Evolutionary conservation across 35 echinoderm and acorn worm genomes (phyloP).

Genomic region (Anneissia japonica): DNA sequence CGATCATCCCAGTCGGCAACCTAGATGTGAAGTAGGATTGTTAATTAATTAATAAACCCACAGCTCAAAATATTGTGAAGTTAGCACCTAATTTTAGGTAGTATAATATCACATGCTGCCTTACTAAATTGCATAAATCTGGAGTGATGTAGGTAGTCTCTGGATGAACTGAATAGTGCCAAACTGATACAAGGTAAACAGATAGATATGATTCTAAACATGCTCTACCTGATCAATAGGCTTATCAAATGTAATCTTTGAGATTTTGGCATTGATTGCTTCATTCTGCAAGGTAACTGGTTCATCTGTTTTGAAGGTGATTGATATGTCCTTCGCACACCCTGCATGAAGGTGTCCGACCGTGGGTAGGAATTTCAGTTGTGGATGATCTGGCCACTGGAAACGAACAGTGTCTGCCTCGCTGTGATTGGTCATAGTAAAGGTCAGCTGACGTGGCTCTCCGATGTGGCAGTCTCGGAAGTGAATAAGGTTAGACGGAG

Average conservation of each 20-base stretch:
- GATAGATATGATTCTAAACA: too few relatives aligned
- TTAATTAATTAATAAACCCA: not conserved
- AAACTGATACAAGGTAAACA: too few relatives aligned
- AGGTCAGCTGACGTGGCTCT: conserved; percentile 65
- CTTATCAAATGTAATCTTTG: conserved; percentile 85
- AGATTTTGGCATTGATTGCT: conserved; percentile 61
- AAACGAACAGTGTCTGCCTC: conserved; percentile 68
- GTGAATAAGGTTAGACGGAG: conserved; percentile 78
- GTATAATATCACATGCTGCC: not conserved
- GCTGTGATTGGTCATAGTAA: conserved; percentile 95
- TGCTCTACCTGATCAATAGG: conserved; percentile 69
- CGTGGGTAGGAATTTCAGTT: conserved; percentile 87
- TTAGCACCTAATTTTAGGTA: not conserved
- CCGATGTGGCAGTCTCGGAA: conserved; percentile 92
- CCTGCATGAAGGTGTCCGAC: conserved; percentile 85
- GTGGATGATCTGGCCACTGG: conserved; percentile 93
- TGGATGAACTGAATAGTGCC: too few relatives aligned
- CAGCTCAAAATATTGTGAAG: not conserved
- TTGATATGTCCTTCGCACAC: conserved; percentile 69
- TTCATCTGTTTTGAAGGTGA: conserved; percentile 74
- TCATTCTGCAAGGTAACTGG: conserved; percentile 52
- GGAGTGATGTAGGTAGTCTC: not conserved
- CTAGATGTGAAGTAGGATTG: conserved; percentile 27
- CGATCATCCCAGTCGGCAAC: conserved; percentile 95
- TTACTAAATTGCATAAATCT: not conserved